phyloP scores from a whole-genome alignment of 2,113 vertebrate species.

The Chaetops frenatus region DNA sequence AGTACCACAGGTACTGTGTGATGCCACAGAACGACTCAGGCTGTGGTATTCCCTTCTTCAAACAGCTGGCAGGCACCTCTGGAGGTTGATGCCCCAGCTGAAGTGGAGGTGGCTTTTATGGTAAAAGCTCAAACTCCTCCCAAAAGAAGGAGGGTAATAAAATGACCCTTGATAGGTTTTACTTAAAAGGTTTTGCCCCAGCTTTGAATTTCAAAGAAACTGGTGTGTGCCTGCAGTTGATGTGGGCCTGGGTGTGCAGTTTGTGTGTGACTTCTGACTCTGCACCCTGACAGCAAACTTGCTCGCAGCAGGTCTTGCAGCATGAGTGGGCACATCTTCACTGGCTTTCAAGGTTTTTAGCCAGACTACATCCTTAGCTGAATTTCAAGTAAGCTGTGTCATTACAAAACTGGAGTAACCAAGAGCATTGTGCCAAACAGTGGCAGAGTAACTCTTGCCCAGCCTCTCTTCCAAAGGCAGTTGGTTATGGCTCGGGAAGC shows the following conservation, averaged over 20 bases:
- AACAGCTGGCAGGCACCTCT: rapidly evolving
- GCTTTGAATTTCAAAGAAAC: not conserved
- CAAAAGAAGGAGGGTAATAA: not conserved
- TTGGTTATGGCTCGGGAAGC: rapidly evolving
- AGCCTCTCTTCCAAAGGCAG: not conserved
- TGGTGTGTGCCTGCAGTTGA: not conserved
- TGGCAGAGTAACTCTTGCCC: not conserved
- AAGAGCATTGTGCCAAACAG: not conserved
- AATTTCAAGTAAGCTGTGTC: not conserved
- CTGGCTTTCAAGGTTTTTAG: not conserved
- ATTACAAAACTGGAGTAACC: not conserved
- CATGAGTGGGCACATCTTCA: not conserved
- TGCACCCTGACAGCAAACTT: rapidly evolving
- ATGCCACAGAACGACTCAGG: not conserved
- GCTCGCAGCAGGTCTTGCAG: rapidly evolving
- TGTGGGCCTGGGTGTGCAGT: rapidly evolving
- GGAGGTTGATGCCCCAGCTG: too few relatives aligned
- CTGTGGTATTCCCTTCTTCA: not conserved
- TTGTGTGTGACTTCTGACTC: not conserved
- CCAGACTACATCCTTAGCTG: not conserved
- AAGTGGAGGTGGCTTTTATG: not conserved
- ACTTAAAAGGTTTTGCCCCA: not conserved
- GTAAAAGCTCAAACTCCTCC: not conserved
- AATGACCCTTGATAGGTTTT: not conserved
- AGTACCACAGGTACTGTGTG: not conserved